Conservation (phyloP, 2,888 invertebrate species). For the Lissonota sp. region DNA sequence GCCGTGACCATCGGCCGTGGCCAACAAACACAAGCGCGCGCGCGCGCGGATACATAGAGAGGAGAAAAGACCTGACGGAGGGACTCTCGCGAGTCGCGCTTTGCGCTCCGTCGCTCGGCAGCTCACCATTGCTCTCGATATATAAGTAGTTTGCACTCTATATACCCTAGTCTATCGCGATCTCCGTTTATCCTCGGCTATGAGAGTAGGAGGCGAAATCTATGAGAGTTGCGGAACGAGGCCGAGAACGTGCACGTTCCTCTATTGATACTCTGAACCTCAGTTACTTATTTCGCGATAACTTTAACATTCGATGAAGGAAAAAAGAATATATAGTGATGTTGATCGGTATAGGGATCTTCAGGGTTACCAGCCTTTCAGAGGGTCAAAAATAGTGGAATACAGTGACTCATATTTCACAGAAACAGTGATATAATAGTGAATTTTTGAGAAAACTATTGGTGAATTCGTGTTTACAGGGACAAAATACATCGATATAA, state of each 20-base stretch:
- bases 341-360: no score
- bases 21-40: constrained; percentile 65
- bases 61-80: no score
- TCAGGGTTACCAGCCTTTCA: no score
- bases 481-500: no score
- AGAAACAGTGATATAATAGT: no score
- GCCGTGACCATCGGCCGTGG: constrained; percentile 78
- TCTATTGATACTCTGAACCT: constrained; percentile 23
- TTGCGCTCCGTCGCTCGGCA: constrained; percentile 8
- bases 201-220: constrained; percentile 23
- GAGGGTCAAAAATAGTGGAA: no score
- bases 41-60: constrained; percentile 39
- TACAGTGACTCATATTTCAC: no score
- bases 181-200: background rate
- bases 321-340: no score
- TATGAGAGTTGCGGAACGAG: constrained; percentile 25
- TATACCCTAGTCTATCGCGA: background rate
- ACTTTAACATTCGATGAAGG: no score
- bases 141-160: constrained; percentile 13
- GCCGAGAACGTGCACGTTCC: constrained; percentile 31
- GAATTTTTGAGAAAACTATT: no score
- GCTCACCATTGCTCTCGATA: constrained; percentile 19
- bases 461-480: no score
- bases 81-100: background rate
- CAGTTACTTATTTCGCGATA: background rate